Conservation (phyloP, 2,113 vertebrate genomes). For the Dissostichus mawsoni region DNA sequence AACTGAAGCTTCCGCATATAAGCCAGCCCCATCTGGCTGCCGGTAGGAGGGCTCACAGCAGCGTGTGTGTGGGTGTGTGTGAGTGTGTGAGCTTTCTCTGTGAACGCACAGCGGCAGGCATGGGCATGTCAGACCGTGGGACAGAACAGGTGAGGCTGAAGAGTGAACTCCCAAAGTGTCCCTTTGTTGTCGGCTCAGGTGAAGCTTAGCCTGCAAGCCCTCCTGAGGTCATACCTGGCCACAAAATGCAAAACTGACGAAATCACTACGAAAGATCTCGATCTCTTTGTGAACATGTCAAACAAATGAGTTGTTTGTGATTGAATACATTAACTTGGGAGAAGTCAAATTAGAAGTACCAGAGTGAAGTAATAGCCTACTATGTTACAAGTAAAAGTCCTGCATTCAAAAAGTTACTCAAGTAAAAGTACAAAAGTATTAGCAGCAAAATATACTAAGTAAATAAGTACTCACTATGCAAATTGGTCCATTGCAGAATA, state of each 20-base stretch:
- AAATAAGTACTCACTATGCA: too few relatives aligned
- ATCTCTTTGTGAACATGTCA: too few relatives aligned
- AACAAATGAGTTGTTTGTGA: too few relatives aligned
- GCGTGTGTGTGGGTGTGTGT: neutral
- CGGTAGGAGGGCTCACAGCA: constrained; percentile 54
- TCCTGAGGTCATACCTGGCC: too few relatives aligned
- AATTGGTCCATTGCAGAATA: too few relatives aligned
- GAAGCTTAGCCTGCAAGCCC: neutral
- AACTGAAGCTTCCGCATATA: constrained; percentile 78
- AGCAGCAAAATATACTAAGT: too few relatives aligned
- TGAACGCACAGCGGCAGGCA: constrained; percentile 13
- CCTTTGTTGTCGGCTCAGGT: neutral
- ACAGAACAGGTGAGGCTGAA: constrained; percentile 16
- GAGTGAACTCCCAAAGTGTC: neutral
- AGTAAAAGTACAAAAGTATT: too few relatives aligned
- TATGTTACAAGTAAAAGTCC: too few relatives aligned
- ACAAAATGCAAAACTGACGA: neutral
- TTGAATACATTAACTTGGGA: too few relatives aligned
- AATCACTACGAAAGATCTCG: neutral
- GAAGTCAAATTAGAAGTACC: too few relatives aligned
- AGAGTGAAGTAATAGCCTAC: too few relatives aligned
- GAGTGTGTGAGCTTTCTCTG: neutral
- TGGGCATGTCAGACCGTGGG: constrained; percentile 7
- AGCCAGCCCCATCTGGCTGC: constrained; percentile 51
- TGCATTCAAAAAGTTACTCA: too few relatives aligned